Percentiles rank a stretch among this genome's conserved stretches.
phyloP scores from a whole-genome alignment of 1,140 invertebrate species.

The Colletes gigas region DNA sequence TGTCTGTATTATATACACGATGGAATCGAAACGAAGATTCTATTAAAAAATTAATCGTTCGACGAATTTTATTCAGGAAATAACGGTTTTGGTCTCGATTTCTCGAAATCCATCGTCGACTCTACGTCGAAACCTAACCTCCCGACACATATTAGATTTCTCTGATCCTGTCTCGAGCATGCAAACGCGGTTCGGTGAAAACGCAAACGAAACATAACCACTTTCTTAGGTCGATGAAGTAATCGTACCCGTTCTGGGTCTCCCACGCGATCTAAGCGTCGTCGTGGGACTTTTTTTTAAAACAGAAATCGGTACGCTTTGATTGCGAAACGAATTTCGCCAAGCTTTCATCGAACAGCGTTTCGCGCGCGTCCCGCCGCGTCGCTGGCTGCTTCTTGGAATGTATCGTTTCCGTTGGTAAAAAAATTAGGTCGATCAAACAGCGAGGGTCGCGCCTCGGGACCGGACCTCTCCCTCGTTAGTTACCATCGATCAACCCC shows the following conservation, averaged over 20 bases:
- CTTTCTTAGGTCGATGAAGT: conserved; percentile 26
- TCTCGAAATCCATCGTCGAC: no score
- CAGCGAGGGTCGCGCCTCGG: no score
- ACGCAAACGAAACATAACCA: conserved; percentile 4
- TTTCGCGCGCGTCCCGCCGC: not conserved
- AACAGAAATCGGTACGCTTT: not conserved
- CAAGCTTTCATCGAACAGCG: not conserved
- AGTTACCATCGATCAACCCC: no score
- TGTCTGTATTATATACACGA: no score
- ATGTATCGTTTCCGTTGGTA: no score
- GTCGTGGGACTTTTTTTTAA: not conserved
- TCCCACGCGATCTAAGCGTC: not conserved
- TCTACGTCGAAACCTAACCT: not conserved
- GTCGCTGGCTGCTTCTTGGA: no score
- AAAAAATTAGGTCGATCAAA: no score
- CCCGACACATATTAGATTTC: conserved; percentile 56
- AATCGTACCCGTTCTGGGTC: conserved; percentile 1
- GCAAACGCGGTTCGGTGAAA: conserved; percentile 37
- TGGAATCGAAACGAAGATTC: no score
- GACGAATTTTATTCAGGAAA: no score
- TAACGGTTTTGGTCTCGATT: no score
- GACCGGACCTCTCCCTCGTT: no score
- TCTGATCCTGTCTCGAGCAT: conserved; percentile 24
- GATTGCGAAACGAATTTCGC: conserved; percentile 11
- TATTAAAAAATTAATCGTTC: no score